Percentiles rank a stretch among this genome's conserved stretches.
These are phyloP conservation scores for Dysmachus trigonus DNA, from an alignment of 2,888 invertebrate species.

Conservation along the genomic window DNA sequence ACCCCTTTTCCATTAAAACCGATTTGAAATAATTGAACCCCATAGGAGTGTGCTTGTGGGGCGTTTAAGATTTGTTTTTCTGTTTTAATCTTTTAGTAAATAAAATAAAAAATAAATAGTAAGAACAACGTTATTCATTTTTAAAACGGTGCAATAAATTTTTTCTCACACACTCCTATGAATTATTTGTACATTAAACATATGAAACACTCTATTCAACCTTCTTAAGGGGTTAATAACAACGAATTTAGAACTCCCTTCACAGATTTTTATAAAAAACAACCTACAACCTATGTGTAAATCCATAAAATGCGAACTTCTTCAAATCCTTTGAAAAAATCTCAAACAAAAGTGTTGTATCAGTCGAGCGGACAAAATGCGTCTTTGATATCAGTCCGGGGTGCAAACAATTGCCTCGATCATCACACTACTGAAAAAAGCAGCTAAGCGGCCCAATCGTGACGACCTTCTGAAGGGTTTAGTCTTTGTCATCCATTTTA, in stretches of 20 bases:
- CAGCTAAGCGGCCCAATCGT: background rate
- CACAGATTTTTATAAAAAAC: background rate
- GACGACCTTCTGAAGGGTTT: background rate
- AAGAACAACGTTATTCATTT: background rate
- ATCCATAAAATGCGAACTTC: background rate
- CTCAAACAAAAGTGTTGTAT: background rate
- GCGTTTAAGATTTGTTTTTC: background rate
- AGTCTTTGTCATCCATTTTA: constrained; percentile 11
- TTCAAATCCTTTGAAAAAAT: background rate
- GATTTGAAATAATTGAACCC: background rate
- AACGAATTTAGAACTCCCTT: background rate
- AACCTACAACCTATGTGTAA: background rate
- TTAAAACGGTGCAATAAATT: background rate
- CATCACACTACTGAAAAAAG: background rate
- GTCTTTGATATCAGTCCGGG: background rate
- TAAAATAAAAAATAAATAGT: background rate
- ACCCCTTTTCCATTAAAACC: constrained; percentile 4
- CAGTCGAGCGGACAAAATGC: background rate
- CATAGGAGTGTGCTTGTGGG: background rate
- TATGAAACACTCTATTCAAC: background rate
- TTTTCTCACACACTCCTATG: background rate
- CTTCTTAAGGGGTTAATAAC: constrained; percentile 1
- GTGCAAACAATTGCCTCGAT: constrained; percentile 2
- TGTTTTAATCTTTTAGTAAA: background rate
- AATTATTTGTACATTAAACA: background rate